Conservation (phyloP, 1,140 invertebrate genomes). For the Acromyrmex heyeri region DNA sequence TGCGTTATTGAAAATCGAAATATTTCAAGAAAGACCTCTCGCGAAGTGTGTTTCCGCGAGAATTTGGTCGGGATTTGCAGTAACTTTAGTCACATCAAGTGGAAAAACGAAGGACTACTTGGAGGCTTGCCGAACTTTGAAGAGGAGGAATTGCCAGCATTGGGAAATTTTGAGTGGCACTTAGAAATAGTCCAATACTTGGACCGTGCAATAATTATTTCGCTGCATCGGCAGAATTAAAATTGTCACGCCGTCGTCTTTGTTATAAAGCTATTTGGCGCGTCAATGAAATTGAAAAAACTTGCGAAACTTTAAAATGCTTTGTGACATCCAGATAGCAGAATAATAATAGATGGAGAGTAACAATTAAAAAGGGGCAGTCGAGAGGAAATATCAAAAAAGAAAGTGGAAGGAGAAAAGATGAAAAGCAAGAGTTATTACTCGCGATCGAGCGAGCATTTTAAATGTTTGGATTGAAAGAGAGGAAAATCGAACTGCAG, state of each 20-base stretch:
- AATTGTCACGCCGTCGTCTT: not conserved
- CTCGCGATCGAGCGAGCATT: constrained; percentile 21
- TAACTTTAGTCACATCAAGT: not conserved
- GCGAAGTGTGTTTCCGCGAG: not conserved
- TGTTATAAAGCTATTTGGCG: constrained; percentile 12
- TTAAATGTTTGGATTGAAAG: constrained; percentile 45
- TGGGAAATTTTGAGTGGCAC: constrained; percentile 35
- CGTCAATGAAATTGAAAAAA: not conserved
- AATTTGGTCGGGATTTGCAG: not conserved
- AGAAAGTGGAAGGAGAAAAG: not conserved
- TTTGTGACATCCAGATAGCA: not conserved
- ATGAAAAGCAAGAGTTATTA: constrained; percentile 16
- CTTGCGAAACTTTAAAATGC: not conserved
- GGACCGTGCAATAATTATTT: constrained; percentile 31
- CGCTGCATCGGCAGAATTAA: constrained; percentile 3
- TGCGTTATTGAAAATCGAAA: not conserved
- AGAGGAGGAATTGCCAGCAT: not conserved
- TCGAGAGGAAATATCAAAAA: not conserved
- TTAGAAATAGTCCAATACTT: not conserved
- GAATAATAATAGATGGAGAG: not conserved
- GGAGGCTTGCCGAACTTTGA: not conserved
- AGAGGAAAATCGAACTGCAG: not conserved
- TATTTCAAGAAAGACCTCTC: not conserved
- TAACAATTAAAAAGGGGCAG: constrained; percentile 29
- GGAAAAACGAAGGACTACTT: not conserved